These are phyloP conservation scores for Microplitis manilae DNA, from an alignment of 2,888 invertebrate genomes.

Conservation along the genomic window DNA sequence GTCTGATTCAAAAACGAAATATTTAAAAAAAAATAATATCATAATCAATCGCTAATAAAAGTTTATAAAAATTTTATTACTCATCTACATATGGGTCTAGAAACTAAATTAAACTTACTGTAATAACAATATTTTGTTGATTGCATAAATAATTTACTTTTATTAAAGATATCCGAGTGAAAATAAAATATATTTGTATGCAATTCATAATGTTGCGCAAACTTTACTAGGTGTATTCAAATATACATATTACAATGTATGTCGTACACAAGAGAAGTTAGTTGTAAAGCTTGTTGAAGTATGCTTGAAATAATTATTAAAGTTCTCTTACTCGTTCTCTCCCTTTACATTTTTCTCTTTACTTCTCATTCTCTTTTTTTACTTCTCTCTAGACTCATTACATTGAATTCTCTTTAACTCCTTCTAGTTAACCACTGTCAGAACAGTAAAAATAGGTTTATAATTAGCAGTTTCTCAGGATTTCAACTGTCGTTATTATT, in stretches of 20 bases:
- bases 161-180: neutral
- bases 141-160: too few species aligned
- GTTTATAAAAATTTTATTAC: too few species aligned
- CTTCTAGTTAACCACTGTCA: neutral
- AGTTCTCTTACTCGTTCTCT: conserved; percentile 3
- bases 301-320: conserved; percentile 22
- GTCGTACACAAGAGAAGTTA: neutral
- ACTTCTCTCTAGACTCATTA: neutral
- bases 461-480: neutral
- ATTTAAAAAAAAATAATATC: too few species aligned
- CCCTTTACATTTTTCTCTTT: neutral
- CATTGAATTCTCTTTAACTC: neutral
- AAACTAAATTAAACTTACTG: too few species aligned
- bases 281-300: neutral
- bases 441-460: neutral
- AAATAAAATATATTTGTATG: neutral
- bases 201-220: neutral
- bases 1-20: too few species aligned
- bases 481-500: neutral
- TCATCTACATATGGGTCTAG: too few species aligned
- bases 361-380: neutral
- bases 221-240: neutral
- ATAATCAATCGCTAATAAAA: too few species aligned
- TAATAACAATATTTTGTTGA: too few species aligned
- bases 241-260: neutral